phyloP scores from a whole-genome alignment of 2,888 invertebrate genomes.

The Cheilosia impressa region DNA sequence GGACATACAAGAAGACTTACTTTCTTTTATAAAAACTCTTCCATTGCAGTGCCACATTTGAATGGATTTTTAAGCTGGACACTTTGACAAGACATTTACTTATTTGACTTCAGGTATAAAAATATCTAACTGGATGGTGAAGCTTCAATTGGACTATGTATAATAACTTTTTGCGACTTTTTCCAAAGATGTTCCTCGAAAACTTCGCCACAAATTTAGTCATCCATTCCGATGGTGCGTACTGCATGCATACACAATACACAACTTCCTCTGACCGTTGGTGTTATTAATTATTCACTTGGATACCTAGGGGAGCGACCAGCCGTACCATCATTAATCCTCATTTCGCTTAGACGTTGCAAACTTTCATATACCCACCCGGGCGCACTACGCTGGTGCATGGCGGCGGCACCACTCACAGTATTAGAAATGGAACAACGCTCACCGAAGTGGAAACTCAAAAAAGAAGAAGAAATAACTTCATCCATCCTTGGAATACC shows the following conservation, averaged over 20 bases:
- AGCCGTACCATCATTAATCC: conserved; percentile 37
- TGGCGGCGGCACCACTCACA: neutral
- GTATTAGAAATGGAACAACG: conserved; percentile 5
- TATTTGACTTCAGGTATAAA: too few species aligned
- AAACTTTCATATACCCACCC: conserved; percentile 8
- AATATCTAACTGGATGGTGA: too few species aligned
- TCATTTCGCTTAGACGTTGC: conserved; percentile 6
- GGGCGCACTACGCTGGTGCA: neutral
- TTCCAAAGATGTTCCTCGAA: neutral
- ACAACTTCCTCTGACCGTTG: neutral
- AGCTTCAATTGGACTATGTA: too few species aligned
- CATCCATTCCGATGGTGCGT: neutral
- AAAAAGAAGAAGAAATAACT: neutral
- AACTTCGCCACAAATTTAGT: neutral
- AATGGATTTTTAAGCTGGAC: too few species aligned
- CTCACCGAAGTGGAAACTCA: conserved; percentile 38
- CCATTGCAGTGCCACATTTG: too few species aligned
- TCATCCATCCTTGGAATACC: conserved; percentile 12
- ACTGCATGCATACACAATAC: neutral
- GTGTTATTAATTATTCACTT: conserved; percentile 31
- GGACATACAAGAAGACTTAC: too few species aligned
- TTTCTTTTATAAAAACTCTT: too few species aligned
- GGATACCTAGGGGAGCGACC: conserved; percentile 19
- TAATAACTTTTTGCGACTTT: too few species aligned
- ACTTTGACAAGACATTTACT: too few species aligned